Evolutionary conservation across 2,888 invertebrate genomes (phyloP), one percentile per base, ranked within the genome.

Genomic region (Chironomus tentans): DNA sequence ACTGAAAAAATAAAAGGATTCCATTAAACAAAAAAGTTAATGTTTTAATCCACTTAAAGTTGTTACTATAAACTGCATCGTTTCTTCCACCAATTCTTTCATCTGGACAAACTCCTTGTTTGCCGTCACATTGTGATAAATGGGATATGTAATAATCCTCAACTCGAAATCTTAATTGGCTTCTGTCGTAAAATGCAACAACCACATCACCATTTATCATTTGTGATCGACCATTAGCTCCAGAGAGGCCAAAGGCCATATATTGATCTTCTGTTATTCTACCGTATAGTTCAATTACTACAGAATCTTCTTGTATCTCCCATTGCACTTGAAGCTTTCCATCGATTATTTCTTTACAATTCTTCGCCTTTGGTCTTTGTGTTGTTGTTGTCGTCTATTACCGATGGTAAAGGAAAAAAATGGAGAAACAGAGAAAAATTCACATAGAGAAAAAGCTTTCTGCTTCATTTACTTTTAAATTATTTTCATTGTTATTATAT

Each of bases 61-160:
- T 79, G 82, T 78, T 80, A 88, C 88, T 84, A 48, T 94, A 82
- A 4, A 87, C 85, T 0, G 89, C 92, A 81, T 95, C 93, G 81
- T 95, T 92, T 78, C 87, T 87, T 0, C 94, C 95, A 0, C 93
- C 92, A 12, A 95, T 86, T 65, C 91, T 86, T 78, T 89, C 88
- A 81, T 95, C 95, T 0, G 95, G 95, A 80, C 95, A 96, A 4
- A 94, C 94, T 0, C 95, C 95, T 48, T 87, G 87, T 79, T 88
- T 88, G 0, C 93, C 93, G 81, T 94, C 93, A 80, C 94, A 94
- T 82, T 94, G 92, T 0, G 93, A 88, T 75, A 90, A 85, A 78
- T 92, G 91, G 0, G 92, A 91, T 83, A 96, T 90, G 80, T 90
- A 92, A 83, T 95, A 96, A 84, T 96, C 96, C 12, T 90, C 89